Conservation (phyloP, 1,140 invertebrate genomes). For the Thereuonema tuberculata region DNA sequence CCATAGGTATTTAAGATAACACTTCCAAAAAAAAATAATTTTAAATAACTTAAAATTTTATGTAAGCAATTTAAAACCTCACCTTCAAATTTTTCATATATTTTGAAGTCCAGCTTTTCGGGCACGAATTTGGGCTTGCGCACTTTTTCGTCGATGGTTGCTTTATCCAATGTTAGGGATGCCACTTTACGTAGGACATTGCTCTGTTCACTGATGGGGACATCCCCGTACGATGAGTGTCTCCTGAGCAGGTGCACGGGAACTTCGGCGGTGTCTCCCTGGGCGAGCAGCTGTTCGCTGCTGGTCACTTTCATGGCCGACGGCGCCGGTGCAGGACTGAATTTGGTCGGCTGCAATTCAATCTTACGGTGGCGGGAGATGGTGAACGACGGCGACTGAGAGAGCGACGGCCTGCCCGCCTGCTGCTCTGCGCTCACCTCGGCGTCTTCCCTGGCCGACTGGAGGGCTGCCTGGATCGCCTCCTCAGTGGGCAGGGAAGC, state of each 20-base stretch:
- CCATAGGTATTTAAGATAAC: too few species aligned
- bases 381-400: slow-evolving; percentile 22
- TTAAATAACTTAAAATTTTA: too few species aligned
- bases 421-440: neutral
- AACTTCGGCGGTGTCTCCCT: neutral
- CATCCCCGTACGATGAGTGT: slow-evolving; percentile 34
- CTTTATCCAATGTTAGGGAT: slow-evolving; percentile 57
- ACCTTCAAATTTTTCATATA: slow-evolving; percentile 83
- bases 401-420: neutral
- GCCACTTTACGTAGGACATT: slow-evolving; percentile 68
- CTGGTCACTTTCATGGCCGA: slow-evolving; percentile 9
- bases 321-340: slow-evolving; percentile 13
- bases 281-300: slow-evolving; percentile 11
- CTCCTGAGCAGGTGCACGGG: slow-evolving; percentile 21
- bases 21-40: too few species aligned
- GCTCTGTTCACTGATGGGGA: slow-evolving; percentile 35
- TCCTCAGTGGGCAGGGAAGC: neutral
- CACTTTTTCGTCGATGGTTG: slow-evolving; percentile 43
- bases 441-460: neutral
- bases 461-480: neutral
- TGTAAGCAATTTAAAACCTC: too few species aligned
- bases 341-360: slow-evolving; percentile 16
- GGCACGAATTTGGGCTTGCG: slow-evolving; percentile 57
- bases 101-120: slow-evolving; percentile 65
- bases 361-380: slow-evolving; percentile 35